Evolutionary conservation across 2,888 invertebrate species (phyloP).

Genomic region (Polydrusus cervinus): DNA sequence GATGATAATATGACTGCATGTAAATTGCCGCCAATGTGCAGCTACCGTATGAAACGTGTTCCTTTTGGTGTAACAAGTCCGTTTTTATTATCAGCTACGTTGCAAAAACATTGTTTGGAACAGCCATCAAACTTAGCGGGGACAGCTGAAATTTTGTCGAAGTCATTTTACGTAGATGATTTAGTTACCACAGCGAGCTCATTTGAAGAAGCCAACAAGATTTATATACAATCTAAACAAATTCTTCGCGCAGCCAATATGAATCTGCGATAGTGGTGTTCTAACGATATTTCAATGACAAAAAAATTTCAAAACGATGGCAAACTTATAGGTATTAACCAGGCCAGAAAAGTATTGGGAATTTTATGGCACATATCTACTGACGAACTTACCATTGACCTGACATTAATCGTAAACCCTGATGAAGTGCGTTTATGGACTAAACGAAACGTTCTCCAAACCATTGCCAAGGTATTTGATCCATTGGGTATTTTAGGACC

Average conservation of each 20-base stretch:
- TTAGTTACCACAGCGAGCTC: background rate
- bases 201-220: background rate
- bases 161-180: background rate
- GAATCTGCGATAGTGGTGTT: background rate
- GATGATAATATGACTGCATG: background rate
- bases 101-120: background rate
- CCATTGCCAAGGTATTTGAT: background rate
- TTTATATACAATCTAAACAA: background rate
- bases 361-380: background rate
- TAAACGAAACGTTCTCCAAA: background rate
- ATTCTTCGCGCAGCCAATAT: background rate
- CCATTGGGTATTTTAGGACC: background rate
- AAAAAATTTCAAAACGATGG: background rate
- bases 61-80: background rate
- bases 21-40: background rate
- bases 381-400: background rate
- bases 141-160: background rate
- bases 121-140: background rate
- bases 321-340: background rate
- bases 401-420: background rate
- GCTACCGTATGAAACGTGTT: background rate
- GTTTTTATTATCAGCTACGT: background rate
- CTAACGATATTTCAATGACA: background rate
- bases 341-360: background rate
- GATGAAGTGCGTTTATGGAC: no score